Conservation (phyloP, 2,888 invertebrate species). For the Leptopilina syphax region DNA sequence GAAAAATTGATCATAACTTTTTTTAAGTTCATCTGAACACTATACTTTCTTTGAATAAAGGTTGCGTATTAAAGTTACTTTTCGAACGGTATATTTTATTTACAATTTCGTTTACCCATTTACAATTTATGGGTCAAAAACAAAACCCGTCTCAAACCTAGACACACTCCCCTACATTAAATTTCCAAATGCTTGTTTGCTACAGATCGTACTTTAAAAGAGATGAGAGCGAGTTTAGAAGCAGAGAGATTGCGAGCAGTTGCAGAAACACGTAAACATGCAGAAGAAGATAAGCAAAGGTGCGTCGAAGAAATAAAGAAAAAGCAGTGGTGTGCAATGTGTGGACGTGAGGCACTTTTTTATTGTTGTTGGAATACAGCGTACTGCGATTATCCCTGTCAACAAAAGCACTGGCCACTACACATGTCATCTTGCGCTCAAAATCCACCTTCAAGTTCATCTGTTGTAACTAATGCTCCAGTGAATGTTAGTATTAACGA, state of each 20-base stretch:
- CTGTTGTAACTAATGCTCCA: conserved; percentile 1
- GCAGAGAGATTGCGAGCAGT: conserved; percentile 83
- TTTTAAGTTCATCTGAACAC: too few species aligned
- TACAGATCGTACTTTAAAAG: conserved; percentile 83
- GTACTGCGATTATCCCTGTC: conserved; percentile 94
- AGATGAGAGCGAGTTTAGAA: conserved; percentile 84
- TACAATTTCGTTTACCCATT: too few species aligned
- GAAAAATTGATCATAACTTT: too few species aligned
- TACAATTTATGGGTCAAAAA: too few species aligned
- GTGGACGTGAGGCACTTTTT: conserved; percentile 91
- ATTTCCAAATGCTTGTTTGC: too few species aligned
- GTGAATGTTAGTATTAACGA: conserved; percentile 27
- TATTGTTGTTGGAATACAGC: conserved; percentile 98
- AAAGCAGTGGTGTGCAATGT: conserved; percentile 95
- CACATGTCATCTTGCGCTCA: conserved; percentile 80
- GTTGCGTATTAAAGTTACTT: too few species aligned
- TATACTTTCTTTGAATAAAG: too few species aligned
- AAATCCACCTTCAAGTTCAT: conserved; percentile 24
- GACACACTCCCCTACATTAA: too few species aligned
- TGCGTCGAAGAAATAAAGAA: conserved; percentile 88
- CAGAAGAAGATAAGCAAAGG: conserved; percentile 84
- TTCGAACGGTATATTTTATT: too few species aligned
- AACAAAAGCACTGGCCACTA: conserved; percentile 89
- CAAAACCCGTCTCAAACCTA: too few species aligned
- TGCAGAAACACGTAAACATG: conserved; percentile 82